Evolutionary conservation across 2,797 vertebrate species (phyloP), one percentile per base, ranked within the genome.

Genomic region (Smutsia temminckii): DNA sequence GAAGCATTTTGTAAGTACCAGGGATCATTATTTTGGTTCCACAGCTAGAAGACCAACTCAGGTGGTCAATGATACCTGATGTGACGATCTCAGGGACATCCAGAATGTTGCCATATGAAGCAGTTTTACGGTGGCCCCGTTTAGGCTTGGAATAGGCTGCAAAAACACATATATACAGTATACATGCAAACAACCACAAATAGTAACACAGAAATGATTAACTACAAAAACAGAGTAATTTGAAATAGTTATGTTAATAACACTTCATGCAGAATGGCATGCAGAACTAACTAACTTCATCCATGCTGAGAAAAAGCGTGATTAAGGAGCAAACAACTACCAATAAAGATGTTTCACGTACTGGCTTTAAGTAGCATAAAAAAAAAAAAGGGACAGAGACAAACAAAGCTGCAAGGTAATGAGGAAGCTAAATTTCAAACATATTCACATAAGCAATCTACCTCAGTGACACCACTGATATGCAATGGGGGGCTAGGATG

Each of bases 81-180:
- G 99, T 98, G 99, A 99, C 98, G 99, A 99, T 99, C 99, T 99
- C 99, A 99, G 99, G 99, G 98, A 99, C 99, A 99, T 99, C 99
- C 99, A 99, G 99, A 99, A 99, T 99, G 99, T 99, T 99, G 99
- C 99, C 99, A 98, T 98, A 99, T 97, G 99, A 99, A 98, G 99
- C 99, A 83, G 99, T 99, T 99, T 99, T 99, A 99, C 99, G 99
- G 98, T 99, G 99, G 98, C 99, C 99, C 99, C 99, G 99, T 99
- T 99, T 99, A 99, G 99, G 99, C 99, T 98, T 99, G 98, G 98
- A 98, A 99, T 99, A 99, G 99, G 99, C 99, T 98, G 98, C 98
- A 98, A 99, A 99, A 99, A 99, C 98, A 99, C 99, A 99, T 99
- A 99, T 97, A 99, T 97, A 99, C 98, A 99, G 98, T 98, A 99